Evolutionary conservation across 2,888 invertebrate species (phyloP), one percentile per base, ranked within the genome.

Genomic region (Pherbina coryleti): DNA sequence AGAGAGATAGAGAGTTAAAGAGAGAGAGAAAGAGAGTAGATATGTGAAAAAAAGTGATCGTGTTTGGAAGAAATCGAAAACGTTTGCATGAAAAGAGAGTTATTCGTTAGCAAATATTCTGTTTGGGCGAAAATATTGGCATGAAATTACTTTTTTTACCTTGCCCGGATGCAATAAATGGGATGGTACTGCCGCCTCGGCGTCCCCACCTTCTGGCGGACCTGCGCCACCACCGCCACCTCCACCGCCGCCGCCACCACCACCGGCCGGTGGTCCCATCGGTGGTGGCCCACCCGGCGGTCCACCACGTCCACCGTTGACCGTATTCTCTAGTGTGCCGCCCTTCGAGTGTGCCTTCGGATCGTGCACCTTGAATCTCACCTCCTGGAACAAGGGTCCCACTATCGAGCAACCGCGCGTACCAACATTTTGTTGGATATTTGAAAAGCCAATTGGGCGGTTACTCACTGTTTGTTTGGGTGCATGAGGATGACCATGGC

Each of bases 281-380:
- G 90, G 87, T 80, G 89, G 88, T 78, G 92, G 92, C 84, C 93
- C 93, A 79, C 92, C 92, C 81, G 92, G 90, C 82, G 93, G 91
- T 83, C 92, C 90, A 85, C 94, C 91, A 86, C 95, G 91, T 81
- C 94, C 92, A 49, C 97, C 96, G 88, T 97, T 97, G 82, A 97
- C 95, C 78, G 96, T 97, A 89, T 96, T 97, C 90, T 97, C 97
- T 86, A 97, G 91, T 31, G 96, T 96, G 67, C 96, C 96, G 77
- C 97, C 97, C 91, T 97, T 97, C 87, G 96, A 96, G 91, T 97
- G 96, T 89, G 95, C 96, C 91, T 97, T 97, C 72, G 96, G 96
- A 92, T 97, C 97, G 91, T 96, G 96, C 83, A 96, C 96, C 92
- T 97, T 97, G 92, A 96, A 97, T 89, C 97, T 95, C 91, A 97